A percentile compares a stretch with the other conserved stretches of the same genome.
phyloP scores from a whole-genome alignment of 1,140 invertebrate species.

The Vanessa tameamea region DNA sequence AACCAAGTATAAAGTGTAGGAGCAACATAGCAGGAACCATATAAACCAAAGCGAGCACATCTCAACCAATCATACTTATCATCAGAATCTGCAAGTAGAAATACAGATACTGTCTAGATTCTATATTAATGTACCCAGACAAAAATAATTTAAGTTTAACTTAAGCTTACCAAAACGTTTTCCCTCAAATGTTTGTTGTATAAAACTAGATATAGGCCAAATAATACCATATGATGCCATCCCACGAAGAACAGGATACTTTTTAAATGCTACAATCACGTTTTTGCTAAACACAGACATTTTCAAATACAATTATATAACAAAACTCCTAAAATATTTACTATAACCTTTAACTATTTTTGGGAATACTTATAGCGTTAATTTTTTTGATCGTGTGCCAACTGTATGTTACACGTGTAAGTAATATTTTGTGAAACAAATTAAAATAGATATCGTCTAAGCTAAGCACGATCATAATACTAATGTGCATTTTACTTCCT shows the following conservation, averaged over 20 bases:
- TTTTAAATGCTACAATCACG: conserved; percentile 52
- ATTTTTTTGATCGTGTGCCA: conserved; percentile 32
- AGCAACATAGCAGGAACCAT: conserved; percentile 76
- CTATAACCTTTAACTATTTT: conserved; percentile 31
- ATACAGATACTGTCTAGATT: background rate
- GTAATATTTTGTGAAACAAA: conserved; percentile 9
- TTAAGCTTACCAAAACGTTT: conserved; percentile 63
- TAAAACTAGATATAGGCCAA: conserved; percentile 73
- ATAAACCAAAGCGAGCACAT: conserved; percentile 69
- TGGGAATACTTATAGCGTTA: conserved; percentile 23
- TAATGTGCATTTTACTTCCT: conserved; percentile 3
- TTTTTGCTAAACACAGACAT: conserved; percentile 60
- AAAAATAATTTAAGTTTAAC: background rate
- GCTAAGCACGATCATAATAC: conserved; percentile 19
- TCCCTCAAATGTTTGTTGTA: conserved; percentile 73
- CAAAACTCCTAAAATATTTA: conserved; percentile 17
- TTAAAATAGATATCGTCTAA: conserved; percentile 19
- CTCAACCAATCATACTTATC: conserved; percentile 68
- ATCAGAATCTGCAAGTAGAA: conserved; percentile 45
- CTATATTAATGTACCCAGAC: background rate
- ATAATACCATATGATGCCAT: conserved; percentile 73
- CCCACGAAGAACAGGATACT: conserved; percentile 68
- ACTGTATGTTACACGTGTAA: conserved; percentile 15
- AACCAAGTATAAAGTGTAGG: conserved; percentile 73
- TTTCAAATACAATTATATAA: conserved; percentile 35